Evolutionary conservation across 2,113 vertebrate genomes (phyloP).

Genomic region (Microcebus ravelobensis): DNA sequence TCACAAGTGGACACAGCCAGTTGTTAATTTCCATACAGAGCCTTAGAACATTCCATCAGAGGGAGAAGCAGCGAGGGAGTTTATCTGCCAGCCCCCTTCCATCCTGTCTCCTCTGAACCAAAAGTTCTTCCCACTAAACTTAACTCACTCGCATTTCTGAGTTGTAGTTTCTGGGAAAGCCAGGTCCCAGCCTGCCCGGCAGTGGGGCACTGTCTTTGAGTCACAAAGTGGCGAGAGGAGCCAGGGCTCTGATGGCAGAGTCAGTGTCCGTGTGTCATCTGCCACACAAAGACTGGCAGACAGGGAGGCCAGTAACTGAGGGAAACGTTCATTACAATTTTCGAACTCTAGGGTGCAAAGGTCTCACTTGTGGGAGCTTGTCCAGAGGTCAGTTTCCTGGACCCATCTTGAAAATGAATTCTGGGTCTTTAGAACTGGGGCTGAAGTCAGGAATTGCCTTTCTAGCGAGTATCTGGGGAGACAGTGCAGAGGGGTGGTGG

Average conservation of each 20-base stretch:
- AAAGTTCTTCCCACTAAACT: neutral
- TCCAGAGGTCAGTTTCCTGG: neutral
- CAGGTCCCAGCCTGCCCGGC: too few relatives aligned
- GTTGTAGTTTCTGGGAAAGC: neutral
- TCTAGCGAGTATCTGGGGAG: neutral
- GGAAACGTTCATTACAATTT: neutral
- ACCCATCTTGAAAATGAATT: neutral
- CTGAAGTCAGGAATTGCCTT: neutral
- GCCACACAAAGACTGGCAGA: neutral
- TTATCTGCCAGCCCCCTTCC: neutral
- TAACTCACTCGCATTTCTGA: neutral
- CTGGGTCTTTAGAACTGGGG: neutral
- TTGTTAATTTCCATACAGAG: neutral
- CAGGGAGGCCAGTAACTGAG: accelerated
- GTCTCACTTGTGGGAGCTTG: neutral
- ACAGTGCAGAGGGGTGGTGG: neutral
- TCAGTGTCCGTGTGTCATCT: neutral
- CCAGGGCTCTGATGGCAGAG: too few relatives aligned
- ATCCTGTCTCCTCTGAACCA: neutral
- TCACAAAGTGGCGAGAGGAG: neutral
- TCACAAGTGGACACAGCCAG: neutral
- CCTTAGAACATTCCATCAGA: neutral
- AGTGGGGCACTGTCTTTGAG: neutral
- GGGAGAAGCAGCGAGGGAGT: neutral
- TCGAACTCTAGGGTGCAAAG: neutral